Conservation (phyloP, 2,113 vertebrate genomes). For the Sphyrna mokarran region DNA sequence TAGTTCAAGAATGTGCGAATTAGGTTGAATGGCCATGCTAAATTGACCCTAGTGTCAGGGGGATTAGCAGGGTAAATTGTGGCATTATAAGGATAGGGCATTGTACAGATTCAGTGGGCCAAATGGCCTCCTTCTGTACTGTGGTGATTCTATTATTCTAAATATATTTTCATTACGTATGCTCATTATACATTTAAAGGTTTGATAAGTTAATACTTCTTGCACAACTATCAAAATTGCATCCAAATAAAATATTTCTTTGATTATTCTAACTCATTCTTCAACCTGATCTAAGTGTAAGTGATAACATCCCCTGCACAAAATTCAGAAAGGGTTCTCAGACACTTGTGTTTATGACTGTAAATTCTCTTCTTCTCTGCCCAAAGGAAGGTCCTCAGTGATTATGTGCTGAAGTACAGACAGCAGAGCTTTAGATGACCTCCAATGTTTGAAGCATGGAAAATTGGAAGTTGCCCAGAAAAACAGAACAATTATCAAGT, state of each 20-base stretch:
- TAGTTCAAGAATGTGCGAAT: no score
- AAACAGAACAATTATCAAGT: no score
- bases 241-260: background rate
- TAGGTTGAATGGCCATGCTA: no score
- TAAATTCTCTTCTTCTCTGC: background rate
- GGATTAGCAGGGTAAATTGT: no score
- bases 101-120: no score
- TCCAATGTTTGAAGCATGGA: no score
- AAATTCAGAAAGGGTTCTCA: background rate
- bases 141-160: no score
- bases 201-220: background rate
- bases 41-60: no score
- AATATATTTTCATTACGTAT: background rate
- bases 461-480: no score
- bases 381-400: background rate
- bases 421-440: background rate
- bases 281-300: background rate
- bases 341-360: background rate
- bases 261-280: background rate
- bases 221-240: background rate
- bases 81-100: no score
- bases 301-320: slow-evolving; percentile 3
- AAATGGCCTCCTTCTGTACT: no score
- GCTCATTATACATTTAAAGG: background rate
- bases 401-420: background rate